A percentile compares a stretch with the other conserved stretches of the same genome.
Evolutionary conservation across 2,113 vertebrate genomes (phyloP).

Genomic region (Vidua chalybeata): DNA sequence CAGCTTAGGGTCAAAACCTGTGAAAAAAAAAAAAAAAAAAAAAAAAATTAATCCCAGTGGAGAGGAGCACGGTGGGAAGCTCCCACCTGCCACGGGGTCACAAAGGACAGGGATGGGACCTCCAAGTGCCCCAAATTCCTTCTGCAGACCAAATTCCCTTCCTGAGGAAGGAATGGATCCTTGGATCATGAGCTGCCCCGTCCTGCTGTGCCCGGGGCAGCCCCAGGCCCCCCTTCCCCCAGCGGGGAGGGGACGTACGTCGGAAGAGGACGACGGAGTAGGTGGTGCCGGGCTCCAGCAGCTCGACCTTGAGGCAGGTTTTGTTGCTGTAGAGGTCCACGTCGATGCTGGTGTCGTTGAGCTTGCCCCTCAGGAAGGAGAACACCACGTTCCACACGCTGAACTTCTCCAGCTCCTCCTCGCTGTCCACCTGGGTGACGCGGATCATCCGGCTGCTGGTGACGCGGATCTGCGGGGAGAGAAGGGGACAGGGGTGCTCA

Average conservation of each 20-base stretch:
- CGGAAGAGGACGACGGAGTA: slow-evolving; percentile 79
- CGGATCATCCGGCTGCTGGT: slow-evolving; percentile 84
- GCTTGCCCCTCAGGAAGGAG: slow-evolving; percentile 82
- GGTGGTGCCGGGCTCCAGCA: slow-evolving; percentile 46
- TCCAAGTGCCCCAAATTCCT: background rate
- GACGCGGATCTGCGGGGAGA: slow-evolving; percentile 78
- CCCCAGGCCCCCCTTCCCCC: background rate
- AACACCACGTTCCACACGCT: slow-evolving; percentile 79
- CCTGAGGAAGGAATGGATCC: background rate
- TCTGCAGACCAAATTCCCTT: fast-evolving
- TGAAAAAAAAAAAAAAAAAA: background rate
- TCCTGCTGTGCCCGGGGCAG: background rate
- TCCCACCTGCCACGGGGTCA: fast-evolving
- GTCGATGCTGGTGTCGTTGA: slow-evolving; percentile 87
- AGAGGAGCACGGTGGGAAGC: fast-evolving
- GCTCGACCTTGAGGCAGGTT: slow-evolving; percentile 89
- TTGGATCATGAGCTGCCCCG: fast-evolving
- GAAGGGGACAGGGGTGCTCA: fast-evolving
- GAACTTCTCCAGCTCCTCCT: slow-evolving; percentile 86
- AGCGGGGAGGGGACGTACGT: slow-evolving; percentile 69
- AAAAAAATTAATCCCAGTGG: background rate
- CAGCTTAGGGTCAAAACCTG: slow-evolving; percentile 90
- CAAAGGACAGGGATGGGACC: background rate
- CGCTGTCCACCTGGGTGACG: slow-evolving; percentile 84
- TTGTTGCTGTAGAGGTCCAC: slow-evolving; percentile 85